A percentile compares a stretch with the other conserved stretches of the same genome.
phyloP scores from a whole-genome alignment of 2,113 vertebrate species.

The Cettia cetti region DNA sequence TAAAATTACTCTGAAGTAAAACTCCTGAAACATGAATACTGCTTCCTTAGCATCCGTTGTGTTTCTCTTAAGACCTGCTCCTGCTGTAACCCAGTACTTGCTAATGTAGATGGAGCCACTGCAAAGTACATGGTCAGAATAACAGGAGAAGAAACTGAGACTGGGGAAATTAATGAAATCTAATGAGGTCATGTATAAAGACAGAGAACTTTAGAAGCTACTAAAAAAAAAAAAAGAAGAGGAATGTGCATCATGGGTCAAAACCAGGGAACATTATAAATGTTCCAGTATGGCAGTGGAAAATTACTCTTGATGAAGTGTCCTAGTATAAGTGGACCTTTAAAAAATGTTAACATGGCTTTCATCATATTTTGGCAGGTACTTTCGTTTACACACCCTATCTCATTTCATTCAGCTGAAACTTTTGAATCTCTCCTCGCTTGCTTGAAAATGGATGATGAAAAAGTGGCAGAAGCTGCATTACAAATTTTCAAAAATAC shows the following conservation, averaged over 20 bases:
- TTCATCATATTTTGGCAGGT: slow-evolving; percentile 76
- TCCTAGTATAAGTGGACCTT: background rate
- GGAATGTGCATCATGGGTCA: background rate
- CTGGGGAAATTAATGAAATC: background rate
- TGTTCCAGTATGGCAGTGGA: background rate
- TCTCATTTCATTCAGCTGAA: slow-evolving; percentile 98
- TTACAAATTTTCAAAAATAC: slow-evolving; percentile 98
- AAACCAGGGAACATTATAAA: background rate
- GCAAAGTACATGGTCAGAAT: background rate
- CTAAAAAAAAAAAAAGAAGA: background rate
- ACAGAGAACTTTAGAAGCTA: background rate
- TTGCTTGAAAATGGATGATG: slow-evolving; percentile 98
- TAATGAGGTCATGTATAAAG: background rate
- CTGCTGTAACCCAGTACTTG: background rate
- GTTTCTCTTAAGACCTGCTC: background rate
- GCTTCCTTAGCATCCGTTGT: background rate
- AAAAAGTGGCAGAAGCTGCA: slow-evolving; percentile 96
- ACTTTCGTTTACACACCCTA: slow-evolving; percentile 95
- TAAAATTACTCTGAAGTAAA: background rate
- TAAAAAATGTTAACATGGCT: background rate
- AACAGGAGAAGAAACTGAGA: background rate
- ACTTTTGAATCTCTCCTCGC: slow-evolving; percentile 95
- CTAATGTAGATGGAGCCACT: background rate
- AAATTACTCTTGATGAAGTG: background rate
- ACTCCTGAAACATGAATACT: background rate